Conservation (phyloP, 2,888 invertebrate species). For the Mimumesa dahlbomi region DNA sequence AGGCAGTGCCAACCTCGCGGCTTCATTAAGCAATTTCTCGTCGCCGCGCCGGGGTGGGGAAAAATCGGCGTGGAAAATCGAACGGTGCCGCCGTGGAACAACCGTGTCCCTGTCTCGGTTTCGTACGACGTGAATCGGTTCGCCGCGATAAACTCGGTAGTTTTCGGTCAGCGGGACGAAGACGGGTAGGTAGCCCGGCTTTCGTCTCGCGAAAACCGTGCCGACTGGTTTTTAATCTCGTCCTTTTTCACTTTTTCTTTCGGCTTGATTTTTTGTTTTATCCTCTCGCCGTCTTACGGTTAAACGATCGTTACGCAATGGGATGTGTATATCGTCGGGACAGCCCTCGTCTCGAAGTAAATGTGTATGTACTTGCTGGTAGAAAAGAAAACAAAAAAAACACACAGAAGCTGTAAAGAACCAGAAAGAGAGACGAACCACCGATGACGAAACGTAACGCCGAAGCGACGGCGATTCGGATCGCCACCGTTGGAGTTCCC, state of each 20-base stretch:
- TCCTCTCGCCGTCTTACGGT: conserved; percentile 43
- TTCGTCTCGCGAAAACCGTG: conserved; percentile 7
- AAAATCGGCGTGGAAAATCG: conserved; percentile 62
- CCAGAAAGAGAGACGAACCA: neutral
- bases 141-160: no score
- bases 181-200: no score
- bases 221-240: conserved; percentile 30
- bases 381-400: neutral
- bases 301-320: conserved; percentile 40
- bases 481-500: no score
- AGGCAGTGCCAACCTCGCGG: conserved; percentile 74
- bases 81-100: conserved; percentile 4
- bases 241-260: conserved; percentile 36
- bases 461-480: neutral
- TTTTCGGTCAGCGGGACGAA: no score
- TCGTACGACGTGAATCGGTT: neutral
- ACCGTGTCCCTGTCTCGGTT: no score
- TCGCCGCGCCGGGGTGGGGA: conserved; percentile 42
- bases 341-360: conserved; percentile 36
- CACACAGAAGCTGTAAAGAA: neutral
- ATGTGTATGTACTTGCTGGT: neutral
- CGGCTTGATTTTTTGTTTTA: conserved; percentile 40
- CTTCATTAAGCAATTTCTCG: conserved; percentile 80
- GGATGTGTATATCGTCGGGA: conserved; percentile 20
- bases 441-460: no score